Evolutionary conservation across 2,113 vertebrate genomes (phyloP).

Genomic region (Takifugu flavidus): DNA sequence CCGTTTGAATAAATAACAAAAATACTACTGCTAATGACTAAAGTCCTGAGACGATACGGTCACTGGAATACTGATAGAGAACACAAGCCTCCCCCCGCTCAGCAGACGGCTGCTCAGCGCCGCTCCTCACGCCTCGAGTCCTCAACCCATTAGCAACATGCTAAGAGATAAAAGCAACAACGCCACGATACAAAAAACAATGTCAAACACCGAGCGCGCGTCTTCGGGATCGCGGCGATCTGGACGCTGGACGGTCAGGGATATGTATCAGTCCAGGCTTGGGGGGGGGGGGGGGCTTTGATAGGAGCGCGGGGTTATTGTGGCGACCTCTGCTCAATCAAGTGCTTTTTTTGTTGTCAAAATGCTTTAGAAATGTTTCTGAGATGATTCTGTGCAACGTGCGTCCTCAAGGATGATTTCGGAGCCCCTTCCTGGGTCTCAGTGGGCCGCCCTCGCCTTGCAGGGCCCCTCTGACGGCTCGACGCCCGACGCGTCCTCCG

Average conservation of each 20-base stretch:
- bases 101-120: constrained; percentile 35
- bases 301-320: constrained; percentile 15
- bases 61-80: constrained; percentile 69
- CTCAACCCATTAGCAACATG: constrained; percentile 50
- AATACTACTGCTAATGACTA: constrained; percentile 52
- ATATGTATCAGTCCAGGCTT: constrained; percentile 57
- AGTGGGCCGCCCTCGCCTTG: constrained; percentile 52
- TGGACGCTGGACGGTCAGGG: constrained; percentile 16
- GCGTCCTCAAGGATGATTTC: constrained; percentile 15
- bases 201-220: constrained; percentile 53
- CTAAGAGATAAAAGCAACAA: constrained; percentile 64
- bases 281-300: constrained; percentile 30
- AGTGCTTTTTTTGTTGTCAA: constrained; percentile 32
- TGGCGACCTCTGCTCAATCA: constrained; percentile 18
- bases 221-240: constrained; percentile 5
- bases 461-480: constrained; percentile 57
- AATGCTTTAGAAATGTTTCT: constrained; percentile 25
- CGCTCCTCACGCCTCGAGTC: constrained; percentile 35
- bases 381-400: constrained; percentile 55
- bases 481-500: constrained; percentile 55
- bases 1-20: constrained; percentile 63
- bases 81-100: constrained; percentile 51
- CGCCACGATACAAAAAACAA: constrained; percentile 52
- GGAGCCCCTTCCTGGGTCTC: constrained; percentile 20
- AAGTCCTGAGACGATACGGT: constrained; percentile 71